These are phyloP conservation scores for Lophotis ruficrista DNA, from an alignment of 2,113 vertebrate species.

Conservation along the genomic window DNA sequence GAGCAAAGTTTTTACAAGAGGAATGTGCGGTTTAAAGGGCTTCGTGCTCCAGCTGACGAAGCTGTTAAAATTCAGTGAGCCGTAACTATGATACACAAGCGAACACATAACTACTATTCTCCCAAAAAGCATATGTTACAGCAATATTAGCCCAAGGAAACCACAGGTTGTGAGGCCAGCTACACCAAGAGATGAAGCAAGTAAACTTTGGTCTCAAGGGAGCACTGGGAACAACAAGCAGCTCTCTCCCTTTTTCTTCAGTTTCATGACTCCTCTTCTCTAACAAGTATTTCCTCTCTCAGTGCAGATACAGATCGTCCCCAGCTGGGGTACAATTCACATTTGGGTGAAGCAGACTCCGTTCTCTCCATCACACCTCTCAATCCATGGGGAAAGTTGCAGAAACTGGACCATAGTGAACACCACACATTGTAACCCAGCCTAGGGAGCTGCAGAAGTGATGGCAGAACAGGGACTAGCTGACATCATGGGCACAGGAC, in stretches of 20 bases:
- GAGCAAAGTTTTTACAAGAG: neutral
- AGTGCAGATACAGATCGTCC: neutral
- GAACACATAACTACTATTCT: neutral
- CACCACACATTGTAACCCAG: neutral
- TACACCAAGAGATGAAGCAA: neutral
- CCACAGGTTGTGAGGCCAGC: neutral
- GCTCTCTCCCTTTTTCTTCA: neutral
- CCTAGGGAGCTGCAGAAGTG: neutral
- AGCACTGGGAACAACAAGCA: neutral
- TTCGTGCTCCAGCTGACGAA: neutral
- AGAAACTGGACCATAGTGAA: neutral
- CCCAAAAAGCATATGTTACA: neutral
- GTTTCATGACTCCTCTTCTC: neutral
- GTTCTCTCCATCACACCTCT: neutral
- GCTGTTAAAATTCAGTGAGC: neutral
- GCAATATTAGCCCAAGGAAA: neutral
- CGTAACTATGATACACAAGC: neutral
- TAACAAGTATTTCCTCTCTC: neutral
- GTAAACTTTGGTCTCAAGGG: neutral
- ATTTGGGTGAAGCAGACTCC: neutral
- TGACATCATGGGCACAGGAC: neutral
- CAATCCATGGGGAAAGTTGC: neutral
- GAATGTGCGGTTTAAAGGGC: neutral
- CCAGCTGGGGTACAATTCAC: neutral
- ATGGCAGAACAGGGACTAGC: neutral